Evolutionary conservation across 2,888 invertebrate species (phyloP).

Genomic region (Yponomeuta evonymella): DNA sequence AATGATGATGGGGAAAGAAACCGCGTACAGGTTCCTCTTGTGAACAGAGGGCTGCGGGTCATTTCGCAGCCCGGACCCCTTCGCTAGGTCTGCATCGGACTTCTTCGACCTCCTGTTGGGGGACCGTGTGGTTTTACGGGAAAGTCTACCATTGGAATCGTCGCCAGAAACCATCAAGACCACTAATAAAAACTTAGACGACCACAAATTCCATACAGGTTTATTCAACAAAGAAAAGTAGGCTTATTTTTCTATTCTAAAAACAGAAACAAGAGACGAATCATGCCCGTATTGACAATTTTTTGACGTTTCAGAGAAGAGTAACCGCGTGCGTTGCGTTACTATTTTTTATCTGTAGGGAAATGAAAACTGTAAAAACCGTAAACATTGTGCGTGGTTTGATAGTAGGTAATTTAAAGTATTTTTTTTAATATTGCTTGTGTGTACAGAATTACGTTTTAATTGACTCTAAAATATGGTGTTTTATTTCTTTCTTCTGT

Average conservation of each 20-base stretch:
- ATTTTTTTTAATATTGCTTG: no score
- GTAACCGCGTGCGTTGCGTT: not conserved
- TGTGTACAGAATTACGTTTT: not conserved
- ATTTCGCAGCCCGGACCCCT: conserved; percentile 77
- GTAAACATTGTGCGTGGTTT: not conserved
- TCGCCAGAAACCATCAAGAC: conserved; percentile 77
- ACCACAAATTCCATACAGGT: conserved; percentile 62
- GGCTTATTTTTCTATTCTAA: conserved; percentile 49
- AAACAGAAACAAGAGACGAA: conserved; percentile 32
- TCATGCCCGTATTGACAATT: conserved; percentile 35
- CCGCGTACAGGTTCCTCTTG: conserved; percentile 91
- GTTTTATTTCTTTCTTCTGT: not conserved
- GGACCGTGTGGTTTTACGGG: conserved; percentile 80
- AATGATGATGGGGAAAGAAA: conserved; percentile 91
- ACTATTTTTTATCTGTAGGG: not conserved
- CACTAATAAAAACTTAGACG: conserved; percentile 55
- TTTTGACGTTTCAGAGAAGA: conserved; percentile 28
- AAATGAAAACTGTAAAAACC: not conserved
- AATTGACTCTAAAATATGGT: not conserved
- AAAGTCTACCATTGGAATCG: conserved; percentile 78
- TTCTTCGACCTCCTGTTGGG: conserved; percentile 80
- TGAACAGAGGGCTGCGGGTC: conserved; percentile 85
- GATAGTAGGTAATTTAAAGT: not conserved
- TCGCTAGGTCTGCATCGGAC: conserved; percentile 77
- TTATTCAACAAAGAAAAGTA: conserved; percentile 57